These are phyloP conservation scores for Caenorhabditis inopinata DNA, from an alignment of 1,140 invertebrate species.

Conservation along the genomic window DNA sequence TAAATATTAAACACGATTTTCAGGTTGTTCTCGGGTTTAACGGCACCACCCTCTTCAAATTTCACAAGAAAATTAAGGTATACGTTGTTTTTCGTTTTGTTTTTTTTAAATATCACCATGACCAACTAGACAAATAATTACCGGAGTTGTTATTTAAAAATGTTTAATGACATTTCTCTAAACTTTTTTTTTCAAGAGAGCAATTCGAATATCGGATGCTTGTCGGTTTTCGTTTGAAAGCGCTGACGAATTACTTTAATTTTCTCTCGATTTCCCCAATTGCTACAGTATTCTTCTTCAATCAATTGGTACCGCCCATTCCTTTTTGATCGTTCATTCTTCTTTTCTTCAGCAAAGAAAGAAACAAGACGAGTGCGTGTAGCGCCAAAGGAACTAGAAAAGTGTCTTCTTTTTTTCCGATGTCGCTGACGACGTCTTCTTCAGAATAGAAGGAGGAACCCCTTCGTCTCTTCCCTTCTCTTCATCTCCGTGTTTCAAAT, in stretches of 20 bases:
- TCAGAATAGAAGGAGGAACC: not conserved
- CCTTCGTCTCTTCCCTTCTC: not conserved
- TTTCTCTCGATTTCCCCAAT: not conserved
- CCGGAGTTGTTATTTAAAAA: too few species aligned
- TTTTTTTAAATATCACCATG: too few species aligned
- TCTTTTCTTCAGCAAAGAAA: not conserved
- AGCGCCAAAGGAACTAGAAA: conserved; percentile 26
- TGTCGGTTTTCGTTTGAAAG: too few species aligned
- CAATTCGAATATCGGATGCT: too few species aligned
- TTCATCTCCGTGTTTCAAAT: not conserved
- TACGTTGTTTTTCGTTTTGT: too few species aligned
- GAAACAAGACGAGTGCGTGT: not conserved
- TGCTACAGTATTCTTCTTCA: not conserved
- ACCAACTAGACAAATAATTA: too few species aligned
- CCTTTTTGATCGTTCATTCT: not conserved
- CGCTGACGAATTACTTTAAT: not conserved
- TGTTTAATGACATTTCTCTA: too few species aligned
- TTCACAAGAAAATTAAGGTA: too few species aligned
- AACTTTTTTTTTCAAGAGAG: too few species aligned
- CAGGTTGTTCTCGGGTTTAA: too few species aligned
- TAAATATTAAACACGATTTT: too few species aligned
- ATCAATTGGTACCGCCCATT: not conserved
- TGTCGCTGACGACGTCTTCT: not conserved
- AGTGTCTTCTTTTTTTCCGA: conserved; percentile 19
- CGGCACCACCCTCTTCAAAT: too few species aligned